Evolutionary conservation across 2,113 vertebrate genomes (phyloP).

Genomic region (Synchiropus splendidus): DNA sequence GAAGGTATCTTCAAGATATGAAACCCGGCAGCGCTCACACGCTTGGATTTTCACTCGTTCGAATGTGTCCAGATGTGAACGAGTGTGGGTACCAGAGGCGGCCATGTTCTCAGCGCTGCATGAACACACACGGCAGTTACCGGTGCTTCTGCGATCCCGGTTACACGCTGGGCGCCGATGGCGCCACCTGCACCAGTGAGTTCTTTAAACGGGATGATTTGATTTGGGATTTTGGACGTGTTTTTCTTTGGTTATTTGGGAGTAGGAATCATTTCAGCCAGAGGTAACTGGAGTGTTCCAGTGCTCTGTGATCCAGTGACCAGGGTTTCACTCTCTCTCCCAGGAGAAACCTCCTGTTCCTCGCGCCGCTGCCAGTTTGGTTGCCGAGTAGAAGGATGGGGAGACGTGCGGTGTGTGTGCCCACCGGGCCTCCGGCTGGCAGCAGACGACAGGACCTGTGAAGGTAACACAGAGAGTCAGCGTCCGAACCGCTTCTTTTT

Average conservation of each 20-base stretch:
- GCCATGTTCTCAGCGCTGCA: slow-evolving; percentile 59
- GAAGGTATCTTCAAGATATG: too few relatives aligned
- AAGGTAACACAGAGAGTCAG: slow-evolving; percentile 59
- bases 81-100: slow-evolving; percentile 56
- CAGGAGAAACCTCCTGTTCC: slow-evolving; percentile 50
- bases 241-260: too few relatives aligned
- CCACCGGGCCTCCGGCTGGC: slow-evolving; percentile 56
- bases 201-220: too few relatives aligned
- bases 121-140: slow-evolving; percentile 63
- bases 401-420: slow-evolving; percentile 44
- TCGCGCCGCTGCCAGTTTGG: slow-evolving; percentile 53
- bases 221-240: too few relatives aligned
- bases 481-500: too few relatives aligned
- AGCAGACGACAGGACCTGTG: slow-evolving; percentile 54
- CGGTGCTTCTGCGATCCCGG: slow-evolving; percentile 62
- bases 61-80: slow-evolving; percentile 59
- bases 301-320: slow-evolving; percentile 31
- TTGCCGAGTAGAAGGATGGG: slow-evolving; percentile 49
- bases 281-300: neutral
- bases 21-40: neutral
- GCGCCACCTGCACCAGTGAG: slow-evolving; percentile 58
- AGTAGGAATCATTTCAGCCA: too few relatives aligned
- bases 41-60: neutral
- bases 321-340: too few relatives aligned
- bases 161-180: slow-evolving; percentile 49